Conservation (phyloP, 2,888 invertebrate genomes). For the Scaptomyza polygonia region DNA sequence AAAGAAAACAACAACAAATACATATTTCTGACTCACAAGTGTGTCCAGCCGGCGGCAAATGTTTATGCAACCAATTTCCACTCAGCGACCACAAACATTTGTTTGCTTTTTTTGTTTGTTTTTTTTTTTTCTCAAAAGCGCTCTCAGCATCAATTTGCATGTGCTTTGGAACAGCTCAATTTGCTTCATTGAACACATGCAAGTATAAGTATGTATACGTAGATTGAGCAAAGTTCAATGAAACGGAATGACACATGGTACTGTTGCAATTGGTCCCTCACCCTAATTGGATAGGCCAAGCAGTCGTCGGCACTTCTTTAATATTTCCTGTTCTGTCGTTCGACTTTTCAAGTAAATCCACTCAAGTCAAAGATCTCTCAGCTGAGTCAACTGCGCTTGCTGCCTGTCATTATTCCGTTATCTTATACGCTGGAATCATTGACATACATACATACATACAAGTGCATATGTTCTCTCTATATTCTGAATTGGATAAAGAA, state of each 20-base stretch:
- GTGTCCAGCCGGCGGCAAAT: slow-evolving; percentile 29
- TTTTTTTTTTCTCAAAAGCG: slow-evolving; percentile 21
- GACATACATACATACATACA: slow-evolving; percentile 1
- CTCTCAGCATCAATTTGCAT: slow-evolving; percentile 54
- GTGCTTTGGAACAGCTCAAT: slow-evolving; percentile 49
- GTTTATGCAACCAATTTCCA: slow-evolving; percentile 74
- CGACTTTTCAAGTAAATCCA: slow-evolving; percentile 12
- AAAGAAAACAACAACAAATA: slow-evolving; percentile 12
- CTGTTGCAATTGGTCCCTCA: slow-evolving; percentile 44
- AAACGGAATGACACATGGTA: slow-evolving; percentile 70
- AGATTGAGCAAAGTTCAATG: slow-evolving; percentile 67
- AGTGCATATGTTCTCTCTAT: not conserved
- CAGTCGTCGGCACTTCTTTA: slow-evolving; percentile 28
- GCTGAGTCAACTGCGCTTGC: slow-evolving; percentile 47
- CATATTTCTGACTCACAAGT: slow-evolving; percentile 54
- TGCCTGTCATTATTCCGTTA: slow-evolving; percentile 35
- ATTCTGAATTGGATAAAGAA: slow-evolving; percentile 4
- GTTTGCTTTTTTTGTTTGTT: slow-evolving; percentile 51
- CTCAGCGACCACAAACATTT: slow-evolving; percentile 67
- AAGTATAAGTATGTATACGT: not conserved
- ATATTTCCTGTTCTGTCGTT: slow-evolving; percentile 25
- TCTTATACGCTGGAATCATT: slow-evolving; percentile 49
- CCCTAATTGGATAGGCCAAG: slow-evolving; percentile 57
- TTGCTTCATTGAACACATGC: slow-evolving; percentile 23
- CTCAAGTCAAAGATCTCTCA: slow-evolving; percentile 8